Base-by-base conservation (phyloP, 2,888 invertebrate genomes). In the Andrena camellia region DNA sequence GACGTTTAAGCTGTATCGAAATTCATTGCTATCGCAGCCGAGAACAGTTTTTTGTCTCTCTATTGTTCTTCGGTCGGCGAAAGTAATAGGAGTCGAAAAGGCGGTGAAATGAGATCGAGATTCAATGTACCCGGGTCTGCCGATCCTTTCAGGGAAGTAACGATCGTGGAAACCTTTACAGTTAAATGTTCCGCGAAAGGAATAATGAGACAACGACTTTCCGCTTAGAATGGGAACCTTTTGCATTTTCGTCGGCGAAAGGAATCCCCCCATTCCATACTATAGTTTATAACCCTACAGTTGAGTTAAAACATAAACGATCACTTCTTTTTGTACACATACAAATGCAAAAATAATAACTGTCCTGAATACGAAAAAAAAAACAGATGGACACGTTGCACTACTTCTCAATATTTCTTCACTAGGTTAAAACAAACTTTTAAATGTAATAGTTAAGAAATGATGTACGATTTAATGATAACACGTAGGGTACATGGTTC, bases 101-200 rank as follows among this genome's bases (percentile, higher is more conserved):
- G 57, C 68, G 73, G 73, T 13, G 84, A 71, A 74, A 96, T 95
- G 59, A 95, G 95, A 74, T 95, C 95, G 10, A 95, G 95, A 90
- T 96, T 95, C 88, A 96, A 94, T 42, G 95, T 95, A 62, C 95
- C 94, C 0, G 94, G 94, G 83, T 95, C 94, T 31, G 95, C 94
- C 70, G 94, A 94, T 1, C 95, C 95, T 0, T 96, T 96, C 67
- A 96, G 90, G 86, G 96, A 95, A 90, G 96, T 96, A 93, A 96
- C 95, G 31, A 95, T 93, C 5, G 96, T 93, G 0, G 96, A 96
- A n/a, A 96, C 95, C 13, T 96, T 94, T 0, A 96, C 95, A 0
- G 95, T 94, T 2, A 95, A 42, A 91, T 4, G 95, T 95, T 0
- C 96, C 96, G 70, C 31, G 77, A 71, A 77, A 71, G 64, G 70